Percentiles rank a stretch among this genome's conserved stretches.
These are phyloP conservation scores for Drosophila nigromelanica DNA, from an alignment of 1,140 invertebrate genomes.

Conservation along the genomic window DNA sequence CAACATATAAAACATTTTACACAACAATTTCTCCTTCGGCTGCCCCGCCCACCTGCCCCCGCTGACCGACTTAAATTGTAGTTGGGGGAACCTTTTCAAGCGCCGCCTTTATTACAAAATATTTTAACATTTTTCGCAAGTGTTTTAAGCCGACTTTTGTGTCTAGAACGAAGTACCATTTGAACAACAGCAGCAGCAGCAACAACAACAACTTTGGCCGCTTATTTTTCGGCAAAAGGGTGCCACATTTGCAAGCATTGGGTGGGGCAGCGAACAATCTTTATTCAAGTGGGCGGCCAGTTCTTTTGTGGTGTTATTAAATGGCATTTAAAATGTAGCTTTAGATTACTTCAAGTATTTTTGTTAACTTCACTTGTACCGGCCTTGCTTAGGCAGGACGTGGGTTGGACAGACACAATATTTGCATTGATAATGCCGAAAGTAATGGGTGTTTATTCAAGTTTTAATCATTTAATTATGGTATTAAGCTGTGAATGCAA, in stretches of 20 bases:
- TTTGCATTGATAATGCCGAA: constrained; percentile 11
- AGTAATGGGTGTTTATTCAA: constrained; percentile 8
- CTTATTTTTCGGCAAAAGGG: constrained; percentile 53
- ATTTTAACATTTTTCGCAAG: constrained; percentile 81
- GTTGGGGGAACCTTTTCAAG: constrained; percentile 61
- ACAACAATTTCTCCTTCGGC: constrained; percentile 66
- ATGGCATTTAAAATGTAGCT: constrained; percentile 74
- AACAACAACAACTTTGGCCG: constrained; percentile 43
- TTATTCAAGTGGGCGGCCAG: constrained; percentile 40
- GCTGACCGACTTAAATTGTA: constrained; percentile 45
- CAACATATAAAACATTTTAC: constrained; percentile 81
- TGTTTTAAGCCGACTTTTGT: constrained; percentile 80
- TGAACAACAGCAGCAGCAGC: constrained; percentile 46
- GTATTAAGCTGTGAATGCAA: neutral
- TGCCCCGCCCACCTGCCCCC: constrained; percentile 12
- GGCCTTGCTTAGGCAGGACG: neutral
- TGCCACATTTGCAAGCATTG: constrained; percentile 22
- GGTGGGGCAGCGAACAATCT: constrained; percentile 7
- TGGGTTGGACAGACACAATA: neutral
- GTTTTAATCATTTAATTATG: constrained; percentile 27
- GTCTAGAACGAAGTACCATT: constrained; percentile 78
- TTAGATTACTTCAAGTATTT: constrained; percentile 71
- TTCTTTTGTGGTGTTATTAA: constrained; percentile 81
- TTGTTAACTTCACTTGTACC: constrained; percentile 7
- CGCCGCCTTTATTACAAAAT: constrained; percentile 77